Evolutionary conservation across 2,888 invertebrate species (phyloP).

Genomic region (Leptopilina syphax): DNA sequence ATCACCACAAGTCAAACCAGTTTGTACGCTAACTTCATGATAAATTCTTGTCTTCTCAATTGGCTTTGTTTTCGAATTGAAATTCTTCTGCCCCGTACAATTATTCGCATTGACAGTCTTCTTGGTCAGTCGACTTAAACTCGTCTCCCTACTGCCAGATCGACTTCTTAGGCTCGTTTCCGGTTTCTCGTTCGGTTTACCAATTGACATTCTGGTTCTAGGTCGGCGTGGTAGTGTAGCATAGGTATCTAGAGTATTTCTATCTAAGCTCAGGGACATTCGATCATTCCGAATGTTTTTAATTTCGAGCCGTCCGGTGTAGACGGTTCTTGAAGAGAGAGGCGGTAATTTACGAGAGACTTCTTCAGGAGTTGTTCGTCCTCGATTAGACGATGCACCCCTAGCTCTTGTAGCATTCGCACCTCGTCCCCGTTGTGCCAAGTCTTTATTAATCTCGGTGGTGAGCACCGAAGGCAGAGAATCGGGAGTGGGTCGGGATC

Average conservation of each 20-base stretch:
- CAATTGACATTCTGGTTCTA: conserved; percentile 72
- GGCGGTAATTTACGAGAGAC: conserved; percentile 59
- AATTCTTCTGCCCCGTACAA: conserved; percentile 74
- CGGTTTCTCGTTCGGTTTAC: conserved; percentile 78
- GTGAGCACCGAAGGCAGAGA: conserved; percentile 72
- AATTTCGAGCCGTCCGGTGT: conserved; percentile 51
- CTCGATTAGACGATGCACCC: conserved; percentile 52
- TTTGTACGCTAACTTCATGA: conserved; percentile 88
- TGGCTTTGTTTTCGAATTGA: conserved; percentile 77
- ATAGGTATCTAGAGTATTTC: conserved; percentile 83
- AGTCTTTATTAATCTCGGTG: conserved; percentile 72
- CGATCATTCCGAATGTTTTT: conserved; percentile 57
- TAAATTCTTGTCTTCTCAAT: conserved; percentile 84
- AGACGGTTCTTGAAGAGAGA: conserved; percentile 43
- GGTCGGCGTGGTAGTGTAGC: conserved; percentile 87
- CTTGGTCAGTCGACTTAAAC: conserved; percentile 73
- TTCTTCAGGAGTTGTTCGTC: conserved; percentile 66
- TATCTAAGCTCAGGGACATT: conserved; percentile 62
- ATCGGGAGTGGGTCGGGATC: conserved; percentile 70
- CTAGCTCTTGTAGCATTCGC: conserved; percentile 57
- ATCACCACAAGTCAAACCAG: conserved; percentile 85
- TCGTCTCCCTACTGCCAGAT: conserved; percentile 77
- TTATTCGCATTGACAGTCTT: conserved; percentile 58
- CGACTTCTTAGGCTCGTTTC: conserved; percentile 78
- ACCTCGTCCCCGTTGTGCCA: conserved; percentile 65